Evolutionary conservation across 2,888 invertebrate genomes (phyloP).

Genomic region (Ectemnius lituratus): DNA sequence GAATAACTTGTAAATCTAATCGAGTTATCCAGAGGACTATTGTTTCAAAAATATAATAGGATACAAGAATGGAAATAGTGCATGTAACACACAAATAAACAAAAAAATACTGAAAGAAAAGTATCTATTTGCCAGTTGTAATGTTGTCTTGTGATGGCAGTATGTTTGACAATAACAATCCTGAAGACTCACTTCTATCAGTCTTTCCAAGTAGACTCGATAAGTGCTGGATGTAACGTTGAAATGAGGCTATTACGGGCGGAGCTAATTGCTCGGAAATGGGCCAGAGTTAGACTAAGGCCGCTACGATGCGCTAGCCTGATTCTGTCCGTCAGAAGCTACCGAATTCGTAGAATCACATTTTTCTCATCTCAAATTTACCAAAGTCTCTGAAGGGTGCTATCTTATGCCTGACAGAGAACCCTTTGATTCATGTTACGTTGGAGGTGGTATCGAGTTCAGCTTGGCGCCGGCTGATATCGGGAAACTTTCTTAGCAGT

Average conservation of each 20-base stretch:
- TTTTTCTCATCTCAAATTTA: constrained; percentile 4
- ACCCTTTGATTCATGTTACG: constrained; percentile 13
- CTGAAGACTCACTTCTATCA: no score
- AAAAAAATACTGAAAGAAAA: no score
- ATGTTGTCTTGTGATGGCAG: no score
- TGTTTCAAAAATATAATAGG: no score
- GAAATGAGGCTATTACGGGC: neutral
- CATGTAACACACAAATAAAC: no score
- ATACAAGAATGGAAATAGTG: no score
- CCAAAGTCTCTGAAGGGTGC: neutral
- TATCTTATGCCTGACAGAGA: constrained; percentile 15
- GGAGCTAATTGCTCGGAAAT: neutral
- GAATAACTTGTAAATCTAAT: no score
- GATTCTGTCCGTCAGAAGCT: constrained; percentile 1
- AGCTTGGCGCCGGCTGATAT: constrained; percentile 20
- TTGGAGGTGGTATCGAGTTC: constrained; percentile 11
- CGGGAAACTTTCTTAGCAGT: constrained; percentile 8
- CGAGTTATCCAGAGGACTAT: no score
- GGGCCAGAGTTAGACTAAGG: neutral
- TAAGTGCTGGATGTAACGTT: no score
- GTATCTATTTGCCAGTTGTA: no score
- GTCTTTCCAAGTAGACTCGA: no score
- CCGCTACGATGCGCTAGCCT: neutral
- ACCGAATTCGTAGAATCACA: neutral
- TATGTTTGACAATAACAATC: no score